Percentiles rank a stretch among this genome's conserved stretches.
Evolutionary conservation across 2,797 vertebrate species (phyloP).

Genomic region (Zonotrichia albicollis): DNA sequence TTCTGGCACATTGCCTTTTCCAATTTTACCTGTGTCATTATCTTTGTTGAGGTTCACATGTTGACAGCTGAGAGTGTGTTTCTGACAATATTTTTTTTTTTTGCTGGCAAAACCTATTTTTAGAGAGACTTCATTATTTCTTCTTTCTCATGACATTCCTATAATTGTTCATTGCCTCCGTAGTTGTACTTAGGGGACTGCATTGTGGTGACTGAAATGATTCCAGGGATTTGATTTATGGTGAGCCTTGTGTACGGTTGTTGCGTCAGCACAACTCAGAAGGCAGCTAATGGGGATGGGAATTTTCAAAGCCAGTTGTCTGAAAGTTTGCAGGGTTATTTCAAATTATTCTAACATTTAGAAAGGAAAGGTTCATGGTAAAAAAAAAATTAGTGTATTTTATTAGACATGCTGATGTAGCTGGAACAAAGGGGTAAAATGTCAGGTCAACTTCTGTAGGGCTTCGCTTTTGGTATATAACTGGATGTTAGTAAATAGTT

Average conservation of each 20-base stretch:
- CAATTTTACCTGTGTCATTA: neutral
- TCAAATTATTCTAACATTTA: neutral
- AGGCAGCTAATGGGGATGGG: neutral
- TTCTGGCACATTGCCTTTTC: neutral
- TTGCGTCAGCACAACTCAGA: neutral
- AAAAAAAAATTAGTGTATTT: neutral
- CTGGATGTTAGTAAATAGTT: neutral
- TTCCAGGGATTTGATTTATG: neutral
- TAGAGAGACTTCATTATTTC: neutral
- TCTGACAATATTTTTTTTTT: neutral
- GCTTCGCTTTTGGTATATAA: neutral
- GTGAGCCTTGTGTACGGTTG: neutral
- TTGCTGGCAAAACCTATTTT: neutral
- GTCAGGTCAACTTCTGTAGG: neutral
- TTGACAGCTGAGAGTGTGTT: neutral
- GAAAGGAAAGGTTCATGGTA: neutral
- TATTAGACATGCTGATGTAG: neutral
- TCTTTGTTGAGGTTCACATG: neutral
- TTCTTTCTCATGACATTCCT: neutral
- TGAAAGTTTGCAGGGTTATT: neutral
- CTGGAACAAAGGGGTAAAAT: neutral
- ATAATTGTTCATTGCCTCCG: neutral
- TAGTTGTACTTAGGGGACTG: neutral
- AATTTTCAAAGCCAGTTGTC: neutral
- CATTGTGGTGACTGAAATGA: neutral